These are phyloP conservation scores for Alentia gelatinosa DNA, from an alignment of 2,888 invertebrate genomes.

Conservation along the genomic window DNA sequence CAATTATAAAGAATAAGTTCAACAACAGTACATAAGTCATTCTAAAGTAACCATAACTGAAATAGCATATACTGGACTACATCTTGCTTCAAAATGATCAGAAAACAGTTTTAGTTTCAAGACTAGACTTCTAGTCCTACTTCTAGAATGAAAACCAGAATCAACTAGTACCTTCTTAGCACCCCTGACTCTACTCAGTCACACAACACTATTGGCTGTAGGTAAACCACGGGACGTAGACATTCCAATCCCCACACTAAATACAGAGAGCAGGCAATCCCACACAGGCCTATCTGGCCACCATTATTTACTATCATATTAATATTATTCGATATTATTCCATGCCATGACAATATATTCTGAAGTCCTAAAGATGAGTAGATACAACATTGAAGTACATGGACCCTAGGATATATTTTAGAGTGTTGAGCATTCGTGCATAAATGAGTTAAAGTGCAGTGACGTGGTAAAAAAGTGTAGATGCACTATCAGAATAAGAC, in stretches of 20 bases:
- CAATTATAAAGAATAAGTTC: neutral
- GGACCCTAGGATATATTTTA: neutral
- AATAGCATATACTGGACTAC: neutral
- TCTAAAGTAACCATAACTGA: neutral
- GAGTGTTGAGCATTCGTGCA: slow-evolving; percentile 3
- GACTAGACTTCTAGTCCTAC: too few species aligned
- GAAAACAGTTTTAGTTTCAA: too few species aligned
- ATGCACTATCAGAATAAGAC: neutral
- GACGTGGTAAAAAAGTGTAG: neutral
- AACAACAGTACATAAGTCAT: neutral
- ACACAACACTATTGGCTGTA: too few species aligned
- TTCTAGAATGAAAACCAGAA: too few species aligned
- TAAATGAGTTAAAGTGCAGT: neutral
- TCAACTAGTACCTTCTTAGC: too few species aligned
- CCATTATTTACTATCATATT: neutral
- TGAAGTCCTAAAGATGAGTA: neutral
- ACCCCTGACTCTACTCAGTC: too few species aligned
- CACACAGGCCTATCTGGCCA: neutral
- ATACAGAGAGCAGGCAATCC: neutral
- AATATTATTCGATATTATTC: neutral
- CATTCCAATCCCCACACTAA: neutral
- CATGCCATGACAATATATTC: neutral
- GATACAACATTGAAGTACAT: neutral
- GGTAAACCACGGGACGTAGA: too few species aligned
- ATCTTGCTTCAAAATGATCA: too few species aligned